These are phyloP conservation scores for Brachirus orientalis DNA, from an alignment of 2,113 vertebrate genomes.

Conservation along the genomic window DNA sequence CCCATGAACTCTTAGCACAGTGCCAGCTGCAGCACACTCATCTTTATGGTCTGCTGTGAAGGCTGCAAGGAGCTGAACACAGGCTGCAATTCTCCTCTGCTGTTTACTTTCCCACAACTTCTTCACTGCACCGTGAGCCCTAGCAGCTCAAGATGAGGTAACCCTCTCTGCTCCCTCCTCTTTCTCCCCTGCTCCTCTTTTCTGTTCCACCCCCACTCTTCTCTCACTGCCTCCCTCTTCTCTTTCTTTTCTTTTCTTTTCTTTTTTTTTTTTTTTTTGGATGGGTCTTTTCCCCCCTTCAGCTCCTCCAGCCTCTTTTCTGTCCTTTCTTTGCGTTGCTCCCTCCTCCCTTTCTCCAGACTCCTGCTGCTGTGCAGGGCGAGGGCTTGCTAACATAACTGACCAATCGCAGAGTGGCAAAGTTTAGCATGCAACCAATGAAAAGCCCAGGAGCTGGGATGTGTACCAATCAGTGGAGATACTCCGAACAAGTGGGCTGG, in stretches of 20 bases:
- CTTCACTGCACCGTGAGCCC: constrained; percentile 63
- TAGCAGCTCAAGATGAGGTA: constrained; percentile 63
- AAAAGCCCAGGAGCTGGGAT: background rate
- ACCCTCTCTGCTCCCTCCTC: constrained; percentile 55
- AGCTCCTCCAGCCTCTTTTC: constrained; percentile 46
- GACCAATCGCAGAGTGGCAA: constrained; percentile 66
- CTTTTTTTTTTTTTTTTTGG: constrained; percentile 38
- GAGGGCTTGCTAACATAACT: constrained; percentile 22
- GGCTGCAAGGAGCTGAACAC: constrained; percentile 53
- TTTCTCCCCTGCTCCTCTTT: constrained; percentile 19
- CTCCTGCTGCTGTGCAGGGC: constrained; percentile 60
- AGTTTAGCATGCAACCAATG: constrained; percentile 47
- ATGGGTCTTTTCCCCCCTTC: constrained; percentile 39
- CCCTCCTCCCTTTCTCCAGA: constrained; percentile 59
- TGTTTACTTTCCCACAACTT: constrained; percentile 82
- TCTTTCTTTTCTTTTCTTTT: constrained; percentile 48
- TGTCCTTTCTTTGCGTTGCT: constrained; percentile 60
- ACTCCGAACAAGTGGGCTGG: constrained; percentile 43
- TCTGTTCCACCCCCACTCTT: constrained; percentile 14
- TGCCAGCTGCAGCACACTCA: constrained; percentile 53
- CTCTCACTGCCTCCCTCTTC: constrained; percentile 39
- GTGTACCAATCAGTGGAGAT: constrained; percentile 54
- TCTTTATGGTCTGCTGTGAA: constrained; percentile 46
- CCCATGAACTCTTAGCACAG: constrained; percentile 60
- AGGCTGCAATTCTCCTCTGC: constrained; percentile 57